phyloP scores from a whole-genome alignment of 2,797 vertebrate species.

The Cirrhinus mrigala region DNA sequence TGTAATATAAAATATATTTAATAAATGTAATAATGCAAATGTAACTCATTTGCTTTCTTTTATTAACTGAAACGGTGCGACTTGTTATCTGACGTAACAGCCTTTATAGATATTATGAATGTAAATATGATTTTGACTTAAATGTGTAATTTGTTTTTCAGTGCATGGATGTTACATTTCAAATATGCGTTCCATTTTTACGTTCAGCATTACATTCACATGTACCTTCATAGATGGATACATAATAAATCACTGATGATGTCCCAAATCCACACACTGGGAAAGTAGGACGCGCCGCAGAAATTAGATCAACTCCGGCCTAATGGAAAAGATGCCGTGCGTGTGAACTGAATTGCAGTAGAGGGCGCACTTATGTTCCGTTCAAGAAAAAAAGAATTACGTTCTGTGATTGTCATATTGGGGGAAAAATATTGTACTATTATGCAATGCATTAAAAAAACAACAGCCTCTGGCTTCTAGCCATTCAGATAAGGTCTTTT shows the following conservation, averaged over 20 bases:
- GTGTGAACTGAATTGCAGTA: background rate
- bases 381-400: background rate
- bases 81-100: background rate
- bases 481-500: background rate
- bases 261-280: background rate
- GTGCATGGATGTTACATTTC: background rate
- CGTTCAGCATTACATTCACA: background rate
- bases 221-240: background rate
- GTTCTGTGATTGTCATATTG: background rate
- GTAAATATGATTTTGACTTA: background rate
- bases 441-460: background rate
- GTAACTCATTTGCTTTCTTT: background rate
- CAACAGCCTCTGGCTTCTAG: background rate
- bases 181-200: background rate
- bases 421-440: background rate
- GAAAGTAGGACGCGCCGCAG: background rate
- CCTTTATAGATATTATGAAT: background rate
- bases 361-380: background rate
- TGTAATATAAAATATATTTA: background rate
- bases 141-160: background rate
- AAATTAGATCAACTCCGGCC: background rate
- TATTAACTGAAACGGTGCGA: background rate
- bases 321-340: background rate
- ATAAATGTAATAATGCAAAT: background rate
- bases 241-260: background rate